Conservation (phyloP, 2,888 invertebrate species). For the Ormyrus thymus region DNA sequence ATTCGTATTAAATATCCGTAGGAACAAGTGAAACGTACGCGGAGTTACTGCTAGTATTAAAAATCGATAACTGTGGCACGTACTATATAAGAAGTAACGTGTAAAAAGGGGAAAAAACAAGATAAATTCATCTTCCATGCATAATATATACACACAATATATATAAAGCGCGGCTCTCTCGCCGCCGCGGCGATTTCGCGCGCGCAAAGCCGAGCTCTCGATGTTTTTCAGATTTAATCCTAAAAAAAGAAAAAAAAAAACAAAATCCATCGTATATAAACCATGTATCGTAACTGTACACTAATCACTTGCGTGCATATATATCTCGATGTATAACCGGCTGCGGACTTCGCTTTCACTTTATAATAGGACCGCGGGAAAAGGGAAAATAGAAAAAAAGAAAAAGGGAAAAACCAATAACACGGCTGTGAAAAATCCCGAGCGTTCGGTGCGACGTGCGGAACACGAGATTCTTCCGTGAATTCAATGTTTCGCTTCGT, state of each 20-base stretch:
- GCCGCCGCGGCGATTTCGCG: neutral
- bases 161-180: neutral
- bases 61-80: constrained; percentile 31
- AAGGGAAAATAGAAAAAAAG: too few relatives aligned
- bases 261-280: neutral
- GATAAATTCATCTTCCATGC: neutral
- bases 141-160: neutral
- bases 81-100: neutral
- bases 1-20: too few relatives aligned
- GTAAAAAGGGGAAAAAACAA: neutral
- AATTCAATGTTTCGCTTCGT: constrained; percentile 44
- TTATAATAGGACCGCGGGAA: neutral
- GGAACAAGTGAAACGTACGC: constrained; percentile 45
- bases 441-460: constrained; percentile 3
- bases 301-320: constrained; percentile 16
- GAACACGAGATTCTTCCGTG: constrained; percentile 30
- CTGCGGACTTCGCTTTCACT: constrained; percentile 14
- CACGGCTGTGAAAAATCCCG: constrained; percentile 50
- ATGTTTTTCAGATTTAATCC: constrained; percentile 34
- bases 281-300: constrained; percentile 3
- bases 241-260: neutral
- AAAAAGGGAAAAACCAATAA: constrained; percentile 14
- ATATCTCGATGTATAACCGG: constrained; percentile 9
- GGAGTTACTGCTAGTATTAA: constrained; percentile 50
- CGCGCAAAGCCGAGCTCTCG: neutral